These are phyloP conservation scores for Coenobita brevimanus DNA, from an alignment of 1,140 invertebrate genomes.

Conservation along the genomic window DNA sequence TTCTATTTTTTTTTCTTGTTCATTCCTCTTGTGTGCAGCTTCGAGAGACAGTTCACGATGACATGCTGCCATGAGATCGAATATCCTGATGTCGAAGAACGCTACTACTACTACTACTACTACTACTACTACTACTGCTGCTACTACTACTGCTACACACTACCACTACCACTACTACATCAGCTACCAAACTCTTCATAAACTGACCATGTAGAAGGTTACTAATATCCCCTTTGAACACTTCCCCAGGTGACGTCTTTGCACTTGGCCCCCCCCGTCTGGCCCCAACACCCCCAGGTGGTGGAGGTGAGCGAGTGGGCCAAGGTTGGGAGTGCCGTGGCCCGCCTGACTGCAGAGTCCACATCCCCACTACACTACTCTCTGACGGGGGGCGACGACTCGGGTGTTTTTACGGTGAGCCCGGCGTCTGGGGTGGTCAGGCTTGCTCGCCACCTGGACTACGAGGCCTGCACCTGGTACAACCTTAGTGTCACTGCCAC, in stretches of 20 bases:
- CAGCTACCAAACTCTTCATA: too few relatives aligned
- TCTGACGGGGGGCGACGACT: conserved; percentile 84
- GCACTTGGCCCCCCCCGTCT: too few relatives aligned
- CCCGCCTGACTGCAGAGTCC: conserved; percentile 47
- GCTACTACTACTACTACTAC: background rate
- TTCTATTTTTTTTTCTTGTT: too few relatives aligned
- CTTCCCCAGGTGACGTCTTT: too few relatives aligned
- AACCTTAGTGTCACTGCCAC: conserved; percentile 88
- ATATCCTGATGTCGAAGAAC: too few relatives aligned
- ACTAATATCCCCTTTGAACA: too few relatives aligned
- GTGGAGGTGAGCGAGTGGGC: conserved; percentile 63
- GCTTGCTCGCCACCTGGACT: conserved; percentile 85
- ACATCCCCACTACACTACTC: conserved; percentile 86
- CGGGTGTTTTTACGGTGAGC: conserved; percentile 86
- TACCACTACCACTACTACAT: too few relatives aligned
- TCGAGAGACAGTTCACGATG: too few relatives aligned
- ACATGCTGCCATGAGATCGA: too few relatives aligned
- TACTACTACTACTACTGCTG: background rate
- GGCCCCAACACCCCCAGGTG: too few relatives aligned
- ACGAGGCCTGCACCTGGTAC: conserved; percentile 84
- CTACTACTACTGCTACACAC: background rate
- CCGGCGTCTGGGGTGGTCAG: conserved; percentile 85
- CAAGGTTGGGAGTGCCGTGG: conserved; percentile 38
- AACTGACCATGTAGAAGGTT: too few relatives aligned
- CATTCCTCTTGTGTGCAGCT: too few relatives aligned